Conservation (phyloP, 1,140 invertebrate genomes). For the Macrocentrus cingulum region DNA sequence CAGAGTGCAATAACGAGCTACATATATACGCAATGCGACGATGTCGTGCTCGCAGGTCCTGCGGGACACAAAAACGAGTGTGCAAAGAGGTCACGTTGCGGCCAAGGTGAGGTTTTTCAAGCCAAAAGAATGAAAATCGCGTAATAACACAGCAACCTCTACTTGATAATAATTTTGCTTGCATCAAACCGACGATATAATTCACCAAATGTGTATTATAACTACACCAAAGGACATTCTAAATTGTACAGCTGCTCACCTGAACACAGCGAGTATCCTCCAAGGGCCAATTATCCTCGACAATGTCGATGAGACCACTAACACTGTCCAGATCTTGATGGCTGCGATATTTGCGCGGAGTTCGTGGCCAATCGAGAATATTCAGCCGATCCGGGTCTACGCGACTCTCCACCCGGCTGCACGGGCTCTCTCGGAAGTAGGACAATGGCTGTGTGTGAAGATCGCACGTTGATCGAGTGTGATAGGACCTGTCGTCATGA, state of each 20-base stretch:
- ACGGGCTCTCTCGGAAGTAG: constrained; percentile 38
- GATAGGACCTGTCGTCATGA: constrained; percentile 41
- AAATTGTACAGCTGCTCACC: constrained; percentile 33
- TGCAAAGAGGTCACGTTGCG: not conserved
- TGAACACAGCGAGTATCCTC: constrained; percentile 54
- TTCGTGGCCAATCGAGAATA: constrained; percentile 54
- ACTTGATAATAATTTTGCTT: too few relatives aligned
- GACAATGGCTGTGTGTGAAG: constrained; percentile 41
- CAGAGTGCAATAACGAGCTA: not conserved
- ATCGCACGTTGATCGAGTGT: constrained; percentile 49
- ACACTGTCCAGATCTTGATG: constrained; percentile 55
- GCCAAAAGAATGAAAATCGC: not conserved
- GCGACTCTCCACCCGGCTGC: constrained; percentile 27
- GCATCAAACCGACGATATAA: too few relatives aligned
- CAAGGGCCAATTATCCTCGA: constrained; percentile 54
- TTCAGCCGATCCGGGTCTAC: constrained; percentile 47
- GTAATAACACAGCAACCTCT: too few relatives aligned
- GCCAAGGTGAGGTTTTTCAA: not conserved
- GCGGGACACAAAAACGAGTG: not conserved
- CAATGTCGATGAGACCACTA: constrained; percentile 52
- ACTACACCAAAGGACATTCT: too few relatives aligned
- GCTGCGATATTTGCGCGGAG: constrained; percentile 48
- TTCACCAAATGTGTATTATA: too few relatives aligned
- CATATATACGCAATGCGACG: constrained; percentile 7
- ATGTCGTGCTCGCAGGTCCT: not conserved